Evolutionary conservation across 2,113 vertebrate genomes (phyloP), one percentile per base, ranked within the genome.

Genomic region (Brachypteracias leptosomus): DNA sequence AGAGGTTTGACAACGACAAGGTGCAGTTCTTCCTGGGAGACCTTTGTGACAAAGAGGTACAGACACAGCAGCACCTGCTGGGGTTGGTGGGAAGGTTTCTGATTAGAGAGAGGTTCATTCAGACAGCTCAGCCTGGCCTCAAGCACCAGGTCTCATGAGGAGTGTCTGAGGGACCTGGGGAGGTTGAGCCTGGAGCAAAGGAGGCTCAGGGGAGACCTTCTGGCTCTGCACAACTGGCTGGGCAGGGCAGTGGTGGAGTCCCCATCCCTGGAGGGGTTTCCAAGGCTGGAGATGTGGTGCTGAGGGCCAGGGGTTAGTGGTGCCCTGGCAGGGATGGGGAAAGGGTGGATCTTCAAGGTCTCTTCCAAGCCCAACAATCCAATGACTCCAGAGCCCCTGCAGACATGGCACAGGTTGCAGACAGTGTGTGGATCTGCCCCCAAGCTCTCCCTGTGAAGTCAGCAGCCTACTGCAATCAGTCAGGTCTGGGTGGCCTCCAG

Each of bases 21-120:
- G 99, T 99, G 79, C 97, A 92, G 63, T 99, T 99, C 97, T 98
- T 99, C 94, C 96, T 97, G 94, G 99, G 99, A 25, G 99, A 99
- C 95, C 98, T 99, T 38, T 99, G 99, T 52, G 96, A 98, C 96
- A 98, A 98, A 86, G 97, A 99, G 98, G 99, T 99, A 96, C 85
- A 55, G 67, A 8, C n/a, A 46, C 10, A 35, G 15, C 14, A 26
- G 44, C 11, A 10, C 26, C 1, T 13, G 40, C 8, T 1, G n/a
- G 47, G 17, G 19, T 6, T 31, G 58, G 15, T 17, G 61, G 22
- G 40, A 21, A 31, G 61, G 5, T 51, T 11, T 38, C 33, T 85
- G 61, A 9, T 49, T 31, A 16, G 36, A 40, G 4, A 15, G 25
- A 18, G 4, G 10, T 46, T 44, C 1, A 0, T 28, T 36, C 47